Base-by-base conservation (phyloP, 37 sponge, comb jelly and placozoan genomes). In the Axinella damicornis region DNA sequence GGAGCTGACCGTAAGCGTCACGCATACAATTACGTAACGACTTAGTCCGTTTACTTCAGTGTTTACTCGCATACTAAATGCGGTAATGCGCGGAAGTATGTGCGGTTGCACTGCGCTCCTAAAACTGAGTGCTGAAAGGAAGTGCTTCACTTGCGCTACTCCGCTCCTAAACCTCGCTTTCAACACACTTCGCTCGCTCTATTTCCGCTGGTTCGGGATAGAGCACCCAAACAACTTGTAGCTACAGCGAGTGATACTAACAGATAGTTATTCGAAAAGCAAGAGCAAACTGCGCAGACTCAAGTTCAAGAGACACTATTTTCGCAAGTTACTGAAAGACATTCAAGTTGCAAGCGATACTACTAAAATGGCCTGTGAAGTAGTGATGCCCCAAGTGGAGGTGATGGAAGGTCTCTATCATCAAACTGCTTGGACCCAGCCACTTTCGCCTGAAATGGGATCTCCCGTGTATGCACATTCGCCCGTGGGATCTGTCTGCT, bases 381-480 rank as follows among this genome's bases (percentile, higher is more conserved):
- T 83, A 22, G 63, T 87, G 65, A 64, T 89, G 65, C 9, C 46
- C 9, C 46, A 46, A 4, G 46, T 46, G 4, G 46, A 46, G 46
- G 46, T 80, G 11, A 71, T 65, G 38, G 73, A 60, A 30, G 74
- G 53, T 39, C 69, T 89, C 59, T 89, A 84, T 69, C 73, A 80
- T 60, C 77, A 57, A 27, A 58, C 54, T n/a, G 30, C 41, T 0
- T 87, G 88, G 88, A 70, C 27, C 32, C 88, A 87, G 82, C 88
- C 88, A 18, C 81, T 87, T 0, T 87, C 88, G 17, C 87, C 87
- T n/a, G 71, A 70, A 14, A 20, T 87, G 55, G 64, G 76, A 53
- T 41, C 76, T 5, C 77, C 73, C 5, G 73, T 73, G 31, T 80
- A 83, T 4, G 76, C 65, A 2, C 87, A 88, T 68, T 89, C 89